A percentile compares a stretch with the other conserved stretches of the same genome.
Conservation (phyloP, 2,888 invertebrate species). For the Apoda limacodes region DNA sequence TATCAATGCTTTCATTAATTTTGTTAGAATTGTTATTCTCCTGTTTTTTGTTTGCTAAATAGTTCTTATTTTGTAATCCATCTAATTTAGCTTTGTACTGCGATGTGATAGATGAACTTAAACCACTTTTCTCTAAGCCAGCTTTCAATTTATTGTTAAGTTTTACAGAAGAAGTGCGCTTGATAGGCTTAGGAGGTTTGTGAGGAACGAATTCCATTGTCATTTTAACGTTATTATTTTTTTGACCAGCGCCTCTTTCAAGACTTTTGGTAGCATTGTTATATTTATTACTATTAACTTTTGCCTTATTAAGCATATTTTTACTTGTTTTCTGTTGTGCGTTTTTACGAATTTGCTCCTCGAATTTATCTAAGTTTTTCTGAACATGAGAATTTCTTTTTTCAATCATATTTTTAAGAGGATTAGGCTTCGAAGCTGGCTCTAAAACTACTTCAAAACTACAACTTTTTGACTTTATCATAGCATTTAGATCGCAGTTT, state of each 20-base stretch:
- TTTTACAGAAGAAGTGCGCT: slow-evolving; percentile 75
- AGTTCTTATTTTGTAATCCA: slow-evolving; percentile 59
- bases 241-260: slow-evolving; percentile 54
- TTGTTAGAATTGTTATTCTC: slow-evolving; percentile 52
- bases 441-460: slow-evolving; percentile 65
- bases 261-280: slow-evolving; percentile 57
- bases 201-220: slow-evolving; percentile 74
- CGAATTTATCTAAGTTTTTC: slow-evolving; percentile 72
- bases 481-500: slow-evolving; percentile 50
- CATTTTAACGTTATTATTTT: slow-evolving; percentile 54
- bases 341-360: slow-evolving; percentile 61
- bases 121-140: slow-evolving; percentile 46
- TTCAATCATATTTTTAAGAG: slow-evolving; percentile 55
- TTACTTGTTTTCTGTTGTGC: slow-evolving; percentile 49
- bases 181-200: slow-evolving; percentile 79
- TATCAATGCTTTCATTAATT: slow-evolving; percentile 40
- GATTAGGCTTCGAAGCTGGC: slow-evolving; percentile 60
- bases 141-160: slow-evolving; percentile 64
- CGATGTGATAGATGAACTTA: slow-evolving; percentile 59
- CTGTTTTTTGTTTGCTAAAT: slow-evolving; percentile 38
- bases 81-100: slow-evolving; percentile 64
- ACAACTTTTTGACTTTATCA: slow-evolving; percentile 63
- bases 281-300: slow-evolving; percentile 48
- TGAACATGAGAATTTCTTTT: slow-evolving; percentile 62
- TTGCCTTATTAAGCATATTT: slow-evolving; percentile 57